These are phyloP conservation scores for Drosophila dives DNA, from an alignment of 2,888 invertebrate species.

Conservation along the genomic window DNA sequence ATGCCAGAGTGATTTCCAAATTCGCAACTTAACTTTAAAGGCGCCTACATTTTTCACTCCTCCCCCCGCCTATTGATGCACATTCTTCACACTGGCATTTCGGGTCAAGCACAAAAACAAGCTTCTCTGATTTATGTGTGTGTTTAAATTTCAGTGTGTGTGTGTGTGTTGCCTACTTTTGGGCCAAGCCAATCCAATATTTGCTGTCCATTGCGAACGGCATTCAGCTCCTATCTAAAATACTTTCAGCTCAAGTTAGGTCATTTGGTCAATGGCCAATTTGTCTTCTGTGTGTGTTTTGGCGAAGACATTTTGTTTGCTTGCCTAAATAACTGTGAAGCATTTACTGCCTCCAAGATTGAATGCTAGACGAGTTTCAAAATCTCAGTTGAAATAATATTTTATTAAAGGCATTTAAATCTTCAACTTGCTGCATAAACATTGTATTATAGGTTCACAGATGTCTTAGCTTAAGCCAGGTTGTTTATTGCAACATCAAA, in stretches of 20 bases:
- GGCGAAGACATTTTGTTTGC: slow-evolving; percentile 55
- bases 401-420: neutral
- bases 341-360: neutral
- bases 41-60: slow-evolving; percentile 27
- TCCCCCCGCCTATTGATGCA: slow-evolving; percentile 22
- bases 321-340: slow-evolving; percentile 28
- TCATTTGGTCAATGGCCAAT: slow-evolving; percentile 43
- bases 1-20: slow-evolving; percentile 16
- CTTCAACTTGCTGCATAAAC: neutral
- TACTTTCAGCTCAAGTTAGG: slow-evolving; percentile 30
- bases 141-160: slow-evolving; percentile 32
- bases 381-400: neutral
- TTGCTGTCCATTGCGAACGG: slow-evolving; percentile 8
- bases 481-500: neutral
- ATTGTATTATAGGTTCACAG: no score
- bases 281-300: slow-evolving; percentile 50
- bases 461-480: neutral
- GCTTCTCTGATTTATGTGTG: slow-evolving; percentile 56
- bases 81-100: slow-evolving; percentile 34
- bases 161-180: slow-evolving; percentile 27
- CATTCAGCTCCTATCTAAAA: slow-evolving; percentile 32
- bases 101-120: slow-evolving; percentile 9
- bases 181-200: slow-evolving; percentile 20
- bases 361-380: slow-evolving; percentile 9
- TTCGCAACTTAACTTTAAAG: slow-evolving; percentile 28